Conservation (phyloP, 2,888 invertebrate species). For the Actias luna region DNA sequence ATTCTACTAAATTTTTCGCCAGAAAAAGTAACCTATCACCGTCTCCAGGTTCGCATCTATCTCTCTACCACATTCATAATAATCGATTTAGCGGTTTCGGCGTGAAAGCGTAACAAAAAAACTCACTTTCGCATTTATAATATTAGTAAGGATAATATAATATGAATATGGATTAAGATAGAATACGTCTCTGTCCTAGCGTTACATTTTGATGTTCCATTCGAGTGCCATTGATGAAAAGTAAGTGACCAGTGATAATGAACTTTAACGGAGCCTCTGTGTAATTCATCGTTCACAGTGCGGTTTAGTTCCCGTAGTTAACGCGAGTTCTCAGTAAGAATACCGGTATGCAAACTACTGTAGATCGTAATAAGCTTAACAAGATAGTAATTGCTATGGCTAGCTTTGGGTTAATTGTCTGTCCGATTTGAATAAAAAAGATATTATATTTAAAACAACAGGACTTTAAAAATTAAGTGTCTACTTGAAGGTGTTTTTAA, state of each 20-base stretch:
- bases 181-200: constrained; percentile 28
- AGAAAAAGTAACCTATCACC: no score
- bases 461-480: background rate
- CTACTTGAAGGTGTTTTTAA: background rate
- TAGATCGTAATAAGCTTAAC: background rate
- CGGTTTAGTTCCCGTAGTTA: constrained; percentile 40
- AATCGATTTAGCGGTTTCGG: no score
- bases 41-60: no score
- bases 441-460: background rate
- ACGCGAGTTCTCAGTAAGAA: constrained; percentile 29
- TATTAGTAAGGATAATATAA: no score
- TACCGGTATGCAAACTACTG: constrained; percentile 27
- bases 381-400: background rate
- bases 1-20: no score
- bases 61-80: no score
- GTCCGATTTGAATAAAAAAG: background rate
- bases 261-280: constrained; percentile 44
- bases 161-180: background rate
- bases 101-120: no score
- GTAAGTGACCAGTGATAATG: constrained; percentile 41
- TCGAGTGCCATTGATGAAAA: constrained; percentile 41
- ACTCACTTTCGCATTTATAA: no score
- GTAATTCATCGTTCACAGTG: constrained; percentile 44
- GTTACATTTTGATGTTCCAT: constrained; percentile 44
- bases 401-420: background rate